Evolutionary conservation across 2,888 invertebrate genomes (phyloP), one percentile per base, ranked within the genome.

Genomic region (Ennomos quercinarius): DNA sequence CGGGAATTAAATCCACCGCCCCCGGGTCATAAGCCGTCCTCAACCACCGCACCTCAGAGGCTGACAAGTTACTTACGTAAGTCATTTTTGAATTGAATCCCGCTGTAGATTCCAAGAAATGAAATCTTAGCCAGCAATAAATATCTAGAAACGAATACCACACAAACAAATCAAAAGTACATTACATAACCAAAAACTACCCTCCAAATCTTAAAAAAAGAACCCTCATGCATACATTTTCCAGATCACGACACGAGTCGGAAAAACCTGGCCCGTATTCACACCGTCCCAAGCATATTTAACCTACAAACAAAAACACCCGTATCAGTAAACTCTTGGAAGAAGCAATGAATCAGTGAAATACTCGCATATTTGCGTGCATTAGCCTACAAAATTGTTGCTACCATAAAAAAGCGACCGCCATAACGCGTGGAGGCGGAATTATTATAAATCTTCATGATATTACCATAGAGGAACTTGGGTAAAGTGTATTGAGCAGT

Each of bases 371-470:
- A 76, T 75, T 75, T 69, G 58, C 50, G 54, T 64, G 60, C 64
- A 63, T 65, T 65, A 67, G 81, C 76, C 76, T 73, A 76, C 79
- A 79, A 84, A 87, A 87, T 86, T 84, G 84, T 87, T 83, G 79
- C 76, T 74, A 72, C 76, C 81, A 81, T 83, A 85, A 88, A 88
- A 86, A 86, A 80, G 76, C 73, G 76, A 78, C 83, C 80, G 80
- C 81, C 80, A 82, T 87, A 85, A 84, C 79, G 80, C 73, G 77
- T 72, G 77, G 74, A 80, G 80, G 77, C 71, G 81, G 83, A 89
- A 90, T 91, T 87, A 91, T 90, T 91, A 90, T 91, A 91, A 91
- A 92, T 92, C 91, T 90, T 86, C 86, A 87, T 86, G 83, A 86
- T 87, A 91, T 92, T 90, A 86, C 88, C 90, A 91, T 92, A 86